These are phyloP conservation scores for Syngnathus acus DNA, from an alignment of 2,797 vertebrate species.

Conservation along the genomic window DNA sequence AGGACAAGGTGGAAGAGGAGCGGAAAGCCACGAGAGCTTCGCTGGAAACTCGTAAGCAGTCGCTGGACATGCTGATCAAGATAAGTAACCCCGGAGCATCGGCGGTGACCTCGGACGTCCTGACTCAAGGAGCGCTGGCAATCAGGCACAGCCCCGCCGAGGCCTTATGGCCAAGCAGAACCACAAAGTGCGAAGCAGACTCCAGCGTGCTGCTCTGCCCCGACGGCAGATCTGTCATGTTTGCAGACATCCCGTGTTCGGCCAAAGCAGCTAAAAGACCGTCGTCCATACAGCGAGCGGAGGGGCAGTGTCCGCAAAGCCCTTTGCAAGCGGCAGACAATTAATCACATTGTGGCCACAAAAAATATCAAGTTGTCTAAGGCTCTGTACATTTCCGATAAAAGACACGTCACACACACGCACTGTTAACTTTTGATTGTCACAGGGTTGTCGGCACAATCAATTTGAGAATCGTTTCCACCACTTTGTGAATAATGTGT, in stretches of 20 bases:
- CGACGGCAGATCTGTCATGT: slow-evolving; percentile 64
- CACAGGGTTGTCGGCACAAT: slow-evolving; percentile 7
- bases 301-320: slow-evolving; percentile 55
- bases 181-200: slow-evolving; percentile 95
- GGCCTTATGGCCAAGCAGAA: slow-evolving; percentile 76
- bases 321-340: slow-evolving; percentile 51
- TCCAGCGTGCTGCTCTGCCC: slow-evolving; percentile 87
- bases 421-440: slow-evolving; percentile 40
- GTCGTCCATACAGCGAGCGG: slow-evolving; percentile 67
- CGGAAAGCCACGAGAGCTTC: slow-evolving; percentile 51
- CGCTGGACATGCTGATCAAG: slow-evolving; percentile 79
- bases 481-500: slow-evolving; percentile 46
- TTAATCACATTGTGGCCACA: slow-evolving; percentile 19
- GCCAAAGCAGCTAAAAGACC: slow-evolving; percentile 63
- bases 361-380: background rate
- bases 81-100: slow-evolving; percentile 66
- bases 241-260: slow-evolving; percentile 50
- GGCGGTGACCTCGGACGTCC: slow-evolving; percentile 68
- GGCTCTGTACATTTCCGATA: slow-evolving; percentile 47
- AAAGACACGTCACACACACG: slow-evolving; percentile 12
- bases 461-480: slow-evolving; percentile 33
- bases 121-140: slow-evolving; percentile 55
- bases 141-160: slow-evolving; percentile 63
- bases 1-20: slow-evolving; percentile 51
- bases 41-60: slow-evolving; percentile 73